Conservation (phyloP, 2,888 invertebrate genomes). For the Drepanosiphum platanoidis region DNA sequence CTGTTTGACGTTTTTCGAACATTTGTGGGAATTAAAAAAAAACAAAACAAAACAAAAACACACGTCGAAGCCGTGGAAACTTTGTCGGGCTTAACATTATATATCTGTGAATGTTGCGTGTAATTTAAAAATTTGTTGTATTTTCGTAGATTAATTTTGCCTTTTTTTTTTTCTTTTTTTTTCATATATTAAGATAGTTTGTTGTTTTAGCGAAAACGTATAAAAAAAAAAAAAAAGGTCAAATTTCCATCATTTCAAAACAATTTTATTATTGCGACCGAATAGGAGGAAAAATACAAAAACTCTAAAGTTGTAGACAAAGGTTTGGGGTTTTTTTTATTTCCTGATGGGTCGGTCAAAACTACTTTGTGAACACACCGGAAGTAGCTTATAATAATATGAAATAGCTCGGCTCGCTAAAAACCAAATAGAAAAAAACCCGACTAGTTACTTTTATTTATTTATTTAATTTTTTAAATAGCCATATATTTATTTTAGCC, state of each 20-base stretch:
- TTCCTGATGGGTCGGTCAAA: not conserved
- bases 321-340: not conserved
- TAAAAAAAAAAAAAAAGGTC: not conserved
- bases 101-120: not conserved
- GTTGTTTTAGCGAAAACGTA: not conserved
- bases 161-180: too few relatives aligned
- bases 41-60: not conserved
- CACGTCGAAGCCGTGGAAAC: not conserved
- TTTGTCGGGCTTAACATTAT: not conserved
- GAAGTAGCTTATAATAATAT: not conserved
- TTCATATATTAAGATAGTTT: not conserved
- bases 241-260: not conserved
- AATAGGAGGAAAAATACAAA: not conserved
- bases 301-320: not conserved
- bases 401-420: not conserved
- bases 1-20: not conserved
- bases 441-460: not conserved
- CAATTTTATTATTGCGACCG: not conserved
- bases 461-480: not conserved
- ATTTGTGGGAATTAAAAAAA: not conserved
- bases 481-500: constrained; percentile 7
- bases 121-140: constrained; percentile 1
- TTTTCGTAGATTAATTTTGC: not conserved
- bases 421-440: constrained; percentile 7
- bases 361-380: not conserved